Conservation (phyloP, 2,113 vertebrate genomes). For the Rhipidura dahli region DNA sequence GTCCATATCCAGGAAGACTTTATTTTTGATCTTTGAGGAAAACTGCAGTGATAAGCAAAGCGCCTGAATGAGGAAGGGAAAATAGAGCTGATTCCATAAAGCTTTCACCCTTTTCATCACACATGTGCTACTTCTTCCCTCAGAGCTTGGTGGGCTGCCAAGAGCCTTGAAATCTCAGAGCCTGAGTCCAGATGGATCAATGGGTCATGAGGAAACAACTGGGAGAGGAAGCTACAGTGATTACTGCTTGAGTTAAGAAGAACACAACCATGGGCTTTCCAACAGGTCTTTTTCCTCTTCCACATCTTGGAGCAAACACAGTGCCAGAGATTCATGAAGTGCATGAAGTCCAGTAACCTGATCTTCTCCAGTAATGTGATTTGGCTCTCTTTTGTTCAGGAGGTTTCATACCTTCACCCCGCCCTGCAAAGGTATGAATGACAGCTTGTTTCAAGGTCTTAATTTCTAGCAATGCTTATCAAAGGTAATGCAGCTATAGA, state of each 20-base stretch:
- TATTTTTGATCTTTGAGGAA: conserved; percentile 6
- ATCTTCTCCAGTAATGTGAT: not conserved
- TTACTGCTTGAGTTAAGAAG: not conserved
- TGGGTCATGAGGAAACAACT: not conserved
- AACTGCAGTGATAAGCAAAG: not conserved
- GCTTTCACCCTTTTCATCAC: not conserved
- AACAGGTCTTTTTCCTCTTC: not conserved
- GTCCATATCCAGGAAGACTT: not conserved
- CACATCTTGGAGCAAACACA: not conserved
- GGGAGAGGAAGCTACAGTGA: not conserved
- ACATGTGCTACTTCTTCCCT: not conserved
- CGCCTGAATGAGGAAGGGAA: fast-evolving
- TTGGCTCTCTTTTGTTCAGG: not conserved
- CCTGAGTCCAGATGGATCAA: not conserved
- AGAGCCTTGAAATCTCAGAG: not conserved
- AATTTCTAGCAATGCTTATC: not conserved
- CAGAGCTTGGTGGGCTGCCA: not conserved
- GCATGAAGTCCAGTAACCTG: not conserved
- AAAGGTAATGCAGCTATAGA: not conserved
- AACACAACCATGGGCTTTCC: not conserved
- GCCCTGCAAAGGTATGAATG: not conserved
- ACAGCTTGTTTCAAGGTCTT: not conserved
- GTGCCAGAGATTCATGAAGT: not conserved
- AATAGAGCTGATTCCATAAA: not conserved
- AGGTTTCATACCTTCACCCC: not conserved